Evolutionary conservation across 2,888 invertebrate species (phyloP).

Genomic region (Calameuta idolon): DNA sequence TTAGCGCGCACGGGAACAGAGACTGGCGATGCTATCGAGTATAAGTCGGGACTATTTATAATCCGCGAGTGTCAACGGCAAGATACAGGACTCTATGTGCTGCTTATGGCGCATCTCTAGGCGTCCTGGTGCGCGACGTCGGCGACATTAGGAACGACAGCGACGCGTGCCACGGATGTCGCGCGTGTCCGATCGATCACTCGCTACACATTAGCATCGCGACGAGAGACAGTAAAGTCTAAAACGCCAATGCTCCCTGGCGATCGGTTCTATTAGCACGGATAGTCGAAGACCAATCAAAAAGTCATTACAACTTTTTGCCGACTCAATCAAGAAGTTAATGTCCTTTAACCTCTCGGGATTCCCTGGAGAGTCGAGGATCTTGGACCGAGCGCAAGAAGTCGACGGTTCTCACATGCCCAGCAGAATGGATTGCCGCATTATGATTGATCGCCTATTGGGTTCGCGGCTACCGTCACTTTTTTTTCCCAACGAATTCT

Average conservation of each 20-base stretch:
- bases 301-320: constrained; percentile 66
- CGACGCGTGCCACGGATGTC: constrained; percentile 21
- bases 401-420: constrained; percentile 62
- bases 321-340: constrained; percentile 63
- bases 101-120: constrained; percentile 28
- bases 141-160: constrained; percentile 54
- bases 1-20: constrained; percentile 45
- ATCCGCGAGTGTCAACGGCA: constrained; percentile 49
- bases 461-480: constrained; percentile 29
- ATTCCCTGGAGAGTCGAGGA: constrained; percentile 51
- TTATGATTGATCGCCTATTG: constrained; percentile 64
- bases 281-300: constrained; percentile 46
- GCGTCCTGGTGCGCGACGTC: constrained; percentile 32
- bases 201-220: too few species aligned
- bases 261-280: too few species aligned
- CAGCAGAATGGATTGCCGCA: constrained; percentile 59
- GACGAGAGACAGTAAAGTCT: too few species aligned
- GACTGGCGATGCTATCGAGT: constrained; percentile 7
- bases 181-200: too few species aligned
- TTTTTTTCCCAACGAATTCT: constrained; percentile 21
- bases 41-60: constrained; percentile 35
- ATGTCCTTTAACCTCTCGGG: constrained; percentile 62
- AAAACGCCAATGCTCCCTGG: too few species aligned
- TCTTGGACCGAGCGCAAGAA: constrained; percentile 51
- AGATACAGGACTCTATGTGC: constrained; percentile 45